phyloP scores from a whole-genome alignment of 2,797 vertebrate genomes.

The Smutsia gigantea region DNA sequence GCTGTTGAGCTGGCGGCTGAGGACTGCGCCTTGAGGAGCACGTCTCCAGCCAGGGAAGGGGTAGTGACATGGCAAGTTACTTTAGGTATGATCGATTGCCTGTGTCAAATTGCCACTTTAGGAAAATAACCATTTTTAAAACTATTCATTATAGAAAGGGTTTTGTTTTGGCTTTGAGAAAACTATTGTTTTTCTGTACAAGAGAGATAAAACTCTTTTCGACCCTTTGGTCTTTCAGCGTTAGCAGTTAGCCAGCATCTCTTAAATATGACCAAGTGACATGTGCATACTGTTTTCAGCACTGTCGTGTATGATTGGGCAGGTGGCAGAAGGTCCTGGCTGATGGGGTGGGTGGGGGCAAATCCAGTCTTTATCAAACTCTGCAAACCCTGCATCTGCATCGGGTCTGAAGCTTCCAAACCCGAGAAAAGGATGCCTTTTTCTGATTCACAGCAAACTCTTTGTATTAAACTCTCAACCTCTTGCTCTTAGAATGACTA shows the following conservation, averaged over 20 bases:
- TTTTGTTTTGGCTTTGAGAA: background rate
- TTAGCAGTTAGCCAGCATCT: background rate
- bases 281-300: background rate
- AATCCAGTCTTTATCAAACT: background rate
- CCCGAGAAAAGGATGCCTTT: background rate
- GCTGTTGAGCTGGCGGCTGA: background rate
- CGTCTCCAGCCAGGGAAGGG: background rate
- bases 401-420: background rate
- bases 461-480: background rate
- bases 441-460: background rate
- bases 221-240: background rate
- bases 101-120: background rate
- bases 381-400: background rate
- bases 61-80: background rate
- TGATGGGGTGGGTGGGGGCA: no score
- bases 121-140: background rate
- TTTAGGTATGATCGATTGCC: background rate
- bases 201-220: background rate
- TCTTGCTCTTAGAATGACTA: slow-evolving; percentile 91
- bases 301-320: background rate
- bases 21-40: background rate
- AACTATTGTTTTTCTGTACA: background rate
- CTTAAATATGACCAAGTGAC: background rate
- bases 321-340: background rate
- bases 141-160: background rate